Percentiles rank a stretch among this genome's conserved stretches.
phyloP scores from a whole-genome alignment of 2,113 vertebrate genomes.

The Psittacula cyanocephala region DNA sequence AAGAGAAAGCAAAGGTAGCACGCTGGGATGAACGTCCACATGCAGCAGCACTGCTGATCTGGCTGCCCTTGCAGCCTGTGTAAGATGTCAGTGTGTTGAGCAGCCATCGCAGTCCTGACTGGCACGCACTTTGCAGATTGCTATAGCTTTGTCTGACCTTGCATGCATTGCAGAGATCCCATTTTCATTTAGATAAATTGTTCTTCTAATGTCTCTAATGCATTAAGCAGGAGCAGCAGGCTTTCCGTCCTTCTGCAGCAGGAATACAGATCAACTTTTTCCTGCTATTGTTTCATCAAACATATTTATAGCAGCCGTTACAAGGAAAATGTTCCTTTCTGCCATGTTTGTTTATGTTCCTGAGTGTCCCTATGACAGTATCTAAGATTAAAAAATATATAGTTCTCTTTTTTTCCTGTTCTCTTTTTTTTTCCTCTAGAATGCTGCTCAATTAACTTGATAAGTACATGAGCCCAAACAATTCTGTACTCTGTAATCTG shows the following conservation, averaged over 20 bases:
- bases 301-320: slow-evolving; percentile 32
- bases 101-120: background rate
- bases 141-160: background rate
- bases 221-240: background rate
- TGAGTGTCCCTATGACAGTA: background rate
- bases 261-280: slow-evolving; percentile 53
- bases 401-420: background rate
- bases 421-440: background rate
- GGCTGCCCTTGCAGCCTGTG: background rate
- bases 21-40: background rate
- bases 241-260: slow-evolving; percentile 54
- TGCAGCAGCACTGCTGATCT: background rate
- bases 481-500: background rate
- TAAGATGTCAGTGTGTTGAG: background rate
- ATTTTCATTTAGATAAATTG: slow-evolving; percentile 21
- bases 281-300: slow-evolving; percentile 67
- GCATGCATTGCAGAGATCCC: background rate
- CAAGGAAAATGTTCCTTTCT: slow-evolving; percentile 25
- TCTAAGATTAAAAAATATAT: background rate
- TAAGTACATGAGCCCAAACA: background rate
- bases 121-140: background rate
- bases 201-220: background rate
- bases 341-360: slow-evolving; percentile 6
- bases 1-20: background rate
- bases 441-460: background rate